A percentile compares a stretch with the other conserved stretches of the same genome.
These are phyloP conservation scores for Dromaius novaehollandiae DNA, from an alignment of 2,113 vertebrate species.

Conservation along the genomic window DNA sequence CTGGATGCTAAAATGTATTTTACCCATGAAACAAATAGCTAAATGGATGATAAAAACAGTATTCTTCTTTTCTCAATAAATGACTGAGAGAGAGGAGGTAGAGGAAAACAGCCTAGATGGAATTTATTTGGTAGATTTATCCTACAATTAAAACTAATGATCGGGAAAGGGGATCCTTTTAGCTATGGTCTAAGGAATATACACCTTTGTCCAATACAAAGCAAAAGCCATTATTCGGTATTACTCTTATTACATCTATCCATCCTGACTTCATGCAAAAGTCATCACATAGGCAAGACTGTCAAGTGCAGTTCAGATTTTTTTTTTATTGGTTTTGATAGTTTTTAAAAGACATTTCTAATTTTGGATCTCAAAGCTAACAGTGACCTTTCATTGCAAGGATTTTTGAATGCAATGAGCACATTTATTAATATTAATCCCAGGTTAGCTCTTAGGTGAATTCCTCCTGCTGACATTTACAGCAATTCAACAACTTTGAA, in stretches of 20 bases:
- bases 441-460: not conserved
- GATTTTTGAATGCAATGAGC: conserved; percentile 16
- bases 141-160: not conserved
- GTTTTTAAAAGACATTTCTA: conserved; percentile 9
- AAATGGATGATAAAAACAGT: not conserved
- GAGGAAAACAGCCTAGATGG: not conserved
- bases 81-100: not conserved
- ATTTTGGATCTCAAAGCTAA: conserved; percentile 30
- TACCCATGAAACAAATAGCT: not conserved
- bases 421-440: conserved; percentile 48
- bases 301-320: not conserved
- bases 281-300: not conserved
- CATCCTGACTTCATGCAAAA: not conserved
- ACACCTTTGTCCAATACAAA: not conserved
- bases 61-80: not conserved
- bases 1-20: not conserved
- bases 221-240: not conserved
- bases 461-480: conserved; percentile 26
- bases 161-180: not conserved
- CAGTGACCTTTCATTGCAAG: conserved; percentile 29
- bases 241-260: not conserved
- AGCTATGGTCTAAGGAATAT: not conserved
- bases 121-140: not conserved
- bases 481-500: not conserved
- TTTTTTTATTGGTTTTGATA: conserved; percentile 12